Conservation (phyloP, 1,140 invertebrate genomes). For the Papilio machaon region DNA sequence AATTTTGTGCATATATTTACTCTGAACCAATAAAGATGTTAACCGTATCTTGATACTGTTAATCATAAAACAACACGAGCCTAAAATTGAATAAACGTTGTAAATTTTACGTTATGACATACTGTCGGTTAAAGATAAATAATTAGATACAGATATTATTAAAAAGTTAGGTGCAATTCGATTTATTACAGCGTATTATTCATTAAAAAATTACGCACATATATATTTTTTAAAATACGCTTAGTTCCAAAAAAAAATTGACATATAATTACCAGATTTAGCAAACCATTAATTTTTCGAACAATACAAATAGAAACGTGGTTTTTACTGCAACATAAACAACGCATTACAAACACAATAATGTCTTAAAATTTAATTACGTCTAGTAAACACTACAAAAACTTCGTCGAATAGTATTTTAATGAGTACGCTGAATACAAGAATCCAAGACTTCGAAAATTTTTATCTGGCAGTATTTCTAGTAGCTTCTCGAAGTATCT, state of each 20-base stretch:
- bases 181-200: not conserved
- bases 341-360: not conserved
- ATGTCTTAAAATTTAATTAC: not conserved
- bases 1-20: not conserved
- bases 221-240: not conserved
- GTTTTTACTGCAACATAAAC: not conserved
- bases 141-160: not conserved
- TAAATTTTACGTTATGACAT: not conserved
- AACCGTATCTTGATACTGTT: not conserved
- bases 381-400: not conserved
- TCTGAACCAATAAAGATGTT: conserved; percentile 1
- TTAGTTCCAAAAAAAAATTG: not conserved
- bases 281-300: not conserved
- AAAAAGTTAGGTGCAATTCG: not conserved
- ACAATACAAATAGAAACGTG: not conserved
- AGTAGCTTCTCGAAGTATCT: not conserved
- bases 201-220: not conserved
- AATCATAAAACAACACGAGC: conserved; percentile 19
- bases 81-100: conserved; percentile 4
- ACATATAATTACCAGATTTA: conserved; percentile 8
- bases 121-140: not conserved
- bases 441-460: too few relatives aligned
- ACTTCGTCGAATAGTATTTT: not conserved
- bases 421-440: not conserved
- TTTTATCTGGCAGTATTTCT: not conserved